These are phyloP conservation scores for Daubentonia madagascariensis DNA, from an alignment of 2,113 vertebrate species.

Conservation along the genomic window DNA sequence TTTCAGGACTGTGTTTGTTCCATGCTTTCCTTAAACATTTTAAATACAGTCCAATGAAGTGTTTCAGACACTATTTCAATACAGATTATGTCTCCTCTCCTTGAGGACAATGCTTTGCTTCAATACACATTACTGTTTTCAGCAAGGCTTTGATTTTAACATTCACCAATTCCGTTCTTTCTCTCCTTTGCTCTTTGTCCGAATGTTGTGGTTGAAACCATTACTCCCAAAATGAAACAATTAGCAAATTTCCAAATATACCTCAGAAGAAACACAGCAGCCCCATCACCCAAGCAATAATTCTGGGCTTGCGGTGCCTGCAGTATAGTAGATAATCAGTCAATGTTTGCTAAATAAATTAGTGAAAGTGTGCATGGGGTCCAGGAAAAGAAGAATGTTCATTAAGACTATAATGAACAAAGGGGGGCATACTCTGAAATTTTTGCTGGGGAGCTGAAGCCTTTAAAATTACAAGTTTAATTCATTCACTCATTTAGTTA, in stretches of 20 bases:
- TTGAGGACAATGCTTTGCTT: constrained; percentile 38
- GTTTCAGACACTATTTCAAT: constrained; percentile 63
- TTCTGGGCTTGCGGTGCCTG: neutral
- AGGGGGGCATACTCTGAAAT: neutral
- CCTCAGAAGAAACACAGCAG: neutral
- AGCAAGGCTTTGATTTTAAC: constrained; percentile 48
- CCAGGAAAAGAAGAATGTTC: neutral
- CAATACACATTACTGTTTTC: constrained; percentile 19
- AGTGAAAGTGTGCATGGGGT: neutral
- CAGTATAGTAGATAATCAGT: neutral
- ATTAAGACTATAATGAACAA: constrained; percentile 31
- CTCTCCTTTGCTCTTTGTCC: constrained; percentile 64
- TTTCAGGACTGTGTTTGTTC: constrained; percentile 56
- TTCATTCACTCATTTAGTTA: constrained; percentile 51
- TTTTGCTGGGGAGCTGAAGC: neutral
- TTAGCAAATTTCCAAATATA: constrained; percentile 64
- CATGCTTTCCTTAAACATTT: constrained; percentile 24
- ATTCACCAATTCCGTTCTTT: constrained; percentile 46
- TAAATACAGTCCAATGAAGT: constrained; percentile 42
- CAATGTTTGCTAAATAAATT: constrained; percentile 40
- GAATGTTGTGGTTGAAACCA: constrained; percentile 73
- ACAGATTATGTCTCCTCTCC: constrained; percentile 35
- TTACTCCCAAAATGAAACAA: constrained; percentile 65
- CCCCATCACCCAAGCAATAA: neutral
- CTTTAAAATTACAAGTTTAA: constrained; percentile 48